Evolutionary conservation across 2,888 invertebrate species (phyloP).

Genomic region (Sceliomorpha sp.): DNA sequence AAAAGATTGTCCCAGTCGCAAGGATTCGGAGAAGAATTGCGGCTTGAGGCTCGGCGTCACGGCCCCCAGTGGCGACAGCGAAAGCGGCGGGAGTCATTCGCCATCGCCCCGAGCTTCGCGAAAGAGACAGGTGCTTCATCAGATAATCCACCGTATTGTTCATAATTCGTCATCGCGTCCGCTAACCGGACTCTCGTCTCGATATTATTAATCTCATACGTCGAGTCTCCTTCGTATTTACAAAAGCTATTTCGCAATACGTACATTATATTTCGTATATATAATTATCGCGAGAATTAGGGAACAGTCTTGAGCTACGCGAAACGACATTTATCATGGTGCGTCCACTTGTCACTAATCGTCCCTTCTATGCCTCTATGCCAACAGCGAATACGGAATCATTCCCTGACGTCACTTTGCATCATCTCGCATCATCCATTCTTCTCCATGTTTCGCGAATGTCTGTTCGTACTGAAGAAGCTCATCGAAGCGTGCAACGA

Average conservation of each 20-base stretch:
- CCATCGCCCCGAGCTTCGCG: slow-evolving; percentile 92
- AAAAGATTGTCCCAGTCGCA: slow-evolving; percentile 89
- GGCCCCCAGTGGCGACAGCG: slow-evolving; percentile 88
- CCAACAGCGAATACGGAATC: slow-evolving; percentile 89
- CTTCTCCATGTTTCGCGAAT: slow-evolving; percentile 98
- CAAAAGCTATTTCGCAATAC: too few species aligned
- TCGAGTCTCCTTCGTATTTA: too few species aligned
- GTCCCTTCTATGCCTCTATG: slow-evolving; percentile 24
- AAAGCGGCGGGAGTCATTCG: slow-evolving; percentile 93
- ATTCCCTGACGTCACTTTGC: slow-evolving; percentile 97
- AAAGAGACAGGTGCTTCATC: slow-evolving; percentile 85
- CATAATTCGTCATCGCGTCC: slow-evolving; percentile 9
- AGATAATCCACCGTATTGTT: slow-evolving; percentile 10
- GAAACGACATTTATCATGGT: slow-evolving; percentile 9
- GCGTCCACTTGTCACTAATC: slow-evolving; percentile 5
- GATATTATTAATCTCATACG: neutral
- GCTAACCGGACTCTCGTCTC: too few species aligned
- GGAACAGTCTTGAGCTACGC: neutral
- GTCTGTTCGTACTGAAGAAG: slow-evolving; percentile 96
- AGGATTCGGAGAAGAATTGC: slow-evolving; percentile 83
- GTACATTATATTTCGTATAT: too few species aligned
- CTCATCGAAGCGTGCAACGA: slow-evolving; percentile 99
- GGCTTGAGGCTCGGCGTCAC: slow-evolving; percentile 83
- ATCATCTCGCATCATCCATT: slow-evolving; percentile 99
- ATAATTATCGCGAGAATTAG: too few species aligned